Percentiles rank a stretch among this genome's conserved stretches.
phyloP scores from a whole-genome alignment of 2,113 vertebrate genomes.

The Alethe diademata region DNA sequence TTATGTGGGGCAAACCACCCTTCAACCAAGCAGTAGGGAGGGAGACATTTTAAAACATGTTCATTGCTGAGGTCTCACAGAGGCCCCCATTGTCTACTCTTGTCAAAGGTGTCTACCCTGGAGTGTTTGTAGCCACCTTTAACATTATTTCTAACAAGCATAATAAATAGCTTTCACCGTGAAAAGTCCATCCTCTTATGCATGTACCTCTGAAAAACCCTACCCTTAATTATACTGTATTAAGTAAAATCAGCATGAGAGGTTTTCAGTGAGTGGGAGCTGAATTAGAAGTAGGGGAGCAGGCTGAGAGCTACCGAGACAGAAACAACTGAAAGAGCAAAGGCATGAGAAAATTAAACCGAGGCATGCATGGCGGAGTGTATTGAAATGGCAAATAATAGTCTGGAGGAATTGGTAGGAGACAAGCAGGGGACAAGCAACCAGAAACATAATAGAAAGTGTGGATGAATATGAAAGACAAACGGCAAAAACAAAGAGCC shows the following conservation, averaged over 20 bases:
- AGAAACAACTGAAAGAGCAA: conserved; percentile 1
- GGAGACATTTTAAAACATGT: neutral
- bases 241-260: conserved; percentile 48
- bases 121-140: neutral
- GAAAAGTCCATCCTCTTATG: neutral
- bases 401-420: neutral
- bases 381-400: conserved; percentile 13
- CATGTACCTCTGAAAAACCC: neutral
- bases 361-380: neutral
- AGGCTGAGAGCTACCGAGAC: conserved; percentile 17
- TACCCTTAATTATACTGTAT: neutral
- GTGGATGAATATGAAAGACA: conserved; percentile 41
- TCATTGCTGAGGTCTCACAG: neutral
- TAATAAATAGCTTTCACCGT: neutral
- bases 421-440: neutral
- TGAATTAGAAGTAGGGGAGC: conserved; percentile 36
- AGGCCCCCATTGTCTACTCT: neutral
- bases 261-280: conserved; percentile 13
- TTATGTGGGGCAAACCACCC: neutral
- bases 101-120: neutral
- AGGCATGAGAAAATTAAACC: neutral
- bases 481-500: conserved; percentile 34
- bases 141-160: neutral
- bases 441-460: neutral
- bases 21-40: neutral